Evolutionary conservation across 2,113 vertebrate genomes (phyloP), one percentile per base, ranked within the genome.

Genomic region (Glaucidium brasilianum): DNA sequence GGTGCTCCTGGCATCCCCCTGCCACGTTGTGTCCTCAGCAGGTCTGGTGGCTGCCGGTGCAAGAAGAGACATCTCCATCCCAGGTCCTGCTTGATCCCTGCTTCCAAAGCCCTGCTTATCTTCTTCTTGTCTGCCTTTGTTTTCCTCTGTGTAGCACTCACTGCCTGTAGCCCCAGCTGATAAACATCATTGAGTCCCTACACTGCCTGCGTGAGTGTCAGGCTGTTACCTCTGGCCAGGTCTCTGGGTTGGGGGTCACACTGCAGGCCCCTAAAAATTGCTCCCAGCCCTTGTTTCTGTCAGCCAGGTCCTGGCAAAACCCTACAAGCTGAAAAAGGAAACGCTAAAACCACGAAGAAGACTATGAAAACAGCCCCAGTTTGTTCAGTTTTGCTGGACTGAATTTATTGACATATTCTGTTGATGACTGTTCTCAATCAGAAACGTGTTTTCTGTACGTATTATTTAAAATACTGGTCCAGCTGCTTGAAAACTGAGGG

Each of bases 1-100:
- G 37, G 29, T 0, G 1, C 29, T 9, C 75, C 32, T 23, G 1
- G 0, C 3, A 1, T 43, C 32, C 45, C 43, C 53, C 30, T 26
- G 11, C 10, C 47, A 32, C 32, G 5, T 8, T 1, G 2, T 18
- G 35, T 3, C 32, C 32, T 37, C 27, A 5, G 41, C 25, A 47
- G 41, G 41, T 16, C 35, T 74, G 34, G 35, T 20, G 37, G 30
- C 25, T 66, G 41, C 9, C 66, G 25, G 23, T 5, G 19, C 59
- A 64, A 64, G 32, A 43, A 30, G 29, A 10, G 16, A 8, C 60
- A 37, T 37, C 12, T 53, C 47, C 47, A 62, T 41, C 47, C 29
- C 15, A 47, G 47, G 19, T 55, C 71, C 47, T 60, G 77, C 15
- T 21, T 34, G 53, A 60, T 19, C 3, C 21, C 16, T 1, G 0